A percentile compares a stretch with the other conserved stretches of the same genome.
phyloP scores from a whole-genome alignment of 2,888 invertebrate genomes.

The Tortrix viridana region DNA sequence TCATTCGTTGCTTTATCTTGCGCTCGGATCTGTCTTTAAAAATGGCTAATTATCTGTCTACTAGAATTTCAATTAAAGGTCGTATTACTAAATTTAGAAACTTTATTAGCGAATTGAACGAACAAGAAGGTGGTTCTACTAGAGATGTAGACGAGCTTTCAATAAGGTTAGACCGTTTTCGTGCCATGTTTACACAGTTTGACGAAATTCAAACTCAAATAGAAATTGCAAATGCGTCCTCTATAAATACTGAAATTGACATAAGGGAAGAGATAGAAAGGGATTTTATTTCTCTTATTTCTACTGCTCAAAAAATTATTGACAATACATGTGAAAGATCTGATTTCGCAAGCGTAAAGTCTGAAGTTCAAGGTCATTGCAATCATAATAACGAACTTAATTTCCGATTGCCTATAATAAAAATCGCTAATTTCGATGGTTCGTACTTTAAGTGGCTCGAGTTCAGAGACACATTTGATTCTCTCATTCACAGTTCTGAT shows the following conservation, averaged over 20 bases:
- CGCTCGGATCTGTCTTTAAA: background rate
- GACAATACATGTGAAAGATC: background rate
- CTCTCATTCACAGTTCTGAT: constrained; percentile 35
- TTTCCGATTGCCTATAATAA: constrained; percentile 33
- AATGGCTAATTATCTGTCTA: background rate
- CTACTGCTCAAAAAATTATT: constrained; percentile 1
- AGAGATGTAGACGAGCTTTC: constrained; percentile 5
- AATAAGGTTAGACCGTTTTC: constrained; percentile 4
- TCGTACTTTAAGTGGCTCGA: constrained; percentile 39
- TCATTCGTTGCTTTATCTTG: background rate
- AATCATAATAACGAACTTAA: constrained; percentile 2
- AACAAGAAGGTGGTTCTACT: background rate
- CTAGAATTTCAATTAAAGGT: constrained; percentile 22
- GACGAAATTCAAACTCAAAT: constrained; percentile 24
- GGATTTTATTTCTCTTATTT: background rate
- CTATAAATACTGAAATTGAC: background rate
- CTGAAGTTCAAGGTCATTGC: constrained; percentile 1
- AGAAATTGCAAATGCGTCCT: constrained; percentile 12
- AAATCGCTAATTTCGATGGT: constrained; percentile 39
- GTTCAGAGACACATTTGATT: constrained; percentile 37
- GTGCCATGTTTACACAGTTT: constrained; percentile 7
- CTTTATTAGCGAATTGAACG: background rate
- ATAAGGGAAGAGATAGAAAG: background rate
- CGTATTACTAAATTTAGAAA: constrained; percentile 21
- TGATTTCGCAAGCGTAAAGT: background rate